Base-by-base conservation (phyloP, 2,113 vertebrate species). In the Corythoichthys haematopterus region DNA sequence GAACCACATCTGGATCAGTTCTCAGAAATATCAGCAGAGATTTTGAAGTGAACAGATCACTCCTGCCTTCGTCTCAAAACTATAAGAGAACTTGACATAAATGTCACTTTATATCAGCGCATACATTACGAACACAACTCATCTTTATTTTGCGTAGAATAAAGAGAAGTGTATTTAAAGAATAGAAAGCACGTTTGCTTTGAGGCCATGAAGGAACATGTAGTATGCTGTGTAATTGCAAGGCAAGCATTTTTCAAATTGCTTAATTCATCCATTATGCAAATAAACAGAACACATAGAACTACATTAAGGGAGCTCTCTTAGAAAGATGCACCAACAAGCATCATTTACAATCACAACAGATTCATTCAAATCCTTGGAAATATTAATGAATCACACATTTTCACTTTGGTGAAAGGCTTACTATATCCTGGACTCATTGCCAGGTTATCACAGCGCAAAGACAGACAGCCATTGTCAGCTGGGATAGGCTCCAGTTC, bases 1-100 rank as follows among this genome's bases (percentile, higher is more conserved):
- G 48, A 13, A 51, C 37, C 56, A 36, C 66, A 72, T 82, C 71
- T 76, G 73, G 73, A 63, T 71, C 65, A 35, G 33, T 69, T 76
- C 67, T 73, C 46, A 46, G 33, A 71, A 53, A 16, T 68, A 71
- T 60, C 59, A 69, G 51, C 68, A 52, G 12, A 55, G 52, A 35
- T 50, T 74, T 50, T 71, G 53, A 63, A 64, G 58, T 64, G 59
- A 52, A 20, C 11, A 45, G 65, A 36, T 55, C 14, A 37, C 57
- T 47, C 35, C 48, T 60, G 33, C 38, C 37, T 45, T 61, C 37
- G 53, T 7, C 12, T 8, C 50, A 77, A 20, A 70, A 60, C 36
- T 28, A 40, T 55, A 47, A 47, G 37, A 51, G 40, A 56, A 46
- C 37, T 58, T 8, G 10, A 60, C 62, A 62, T 67, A n/a, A 68